Percentiles rank a stretch among this genome's conserved stretches.
Conservation (phyloP, 2,888 invertebrate genomes). For the Meliscaeva auricollis region DNA sequence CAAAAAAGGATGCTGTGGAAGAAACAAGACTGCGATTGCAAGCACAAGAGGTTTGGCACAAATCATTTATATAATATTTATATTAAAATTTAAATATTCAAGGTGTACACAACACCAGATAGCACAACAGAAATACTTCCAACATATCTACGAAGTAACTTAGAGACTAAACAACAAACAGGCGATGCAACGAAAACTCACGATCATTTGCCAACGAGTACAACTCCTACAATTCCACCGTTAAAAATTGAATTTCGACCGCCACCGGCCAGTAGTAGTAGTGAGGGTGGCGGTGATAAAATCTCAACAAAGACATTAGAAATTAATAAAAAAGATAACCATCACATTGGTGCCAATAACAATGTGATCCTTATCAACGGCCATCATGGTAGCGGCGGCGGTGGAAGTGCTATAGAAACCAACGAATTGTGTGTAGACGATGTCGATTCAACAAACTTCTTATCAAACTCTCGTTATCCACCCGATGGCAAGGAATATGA, state of each 20-base stretch:
- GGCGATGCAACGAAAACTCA: slow-evolving; percentile 66
- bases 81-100: neutral
- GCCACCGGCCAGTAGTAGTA: slow-evolving; percentile 14
- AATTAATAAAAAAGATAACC: slow-evolving; percentile 71
- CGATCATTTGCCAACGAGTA: slow-evolving; percentile 67
- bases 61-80: neutral
- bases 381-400: slow-evolving; percentile 54
- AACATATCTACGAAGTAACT: slow-evolving; percentile 75
- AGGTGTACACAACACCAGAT: slow-evolving; percentile 81
- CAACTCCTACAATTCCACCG: slow-evolving; percentile 61
- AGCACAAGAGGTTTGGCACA: slow-evolving; percentile 85
- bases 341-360: slow-evolving; percentile 77
- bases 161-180: slow-evolving; percentile 62
- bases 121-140: slow-evolving; percentile 79
- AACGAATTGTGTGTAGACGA: slow-evolving; percentile 78
- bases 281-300: slow-evolving; percentile 53
- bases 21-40: slow-evolving; percentile 92
- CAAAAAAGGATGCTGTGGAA: slow-evolving; percentile 97
- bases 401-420: slow-evolving; percentile 33
- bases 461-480: slow-evolving; percentile 84
- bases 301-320: slow-evolving; percentile 66
- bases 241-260: slow-evolving; percentile 60
- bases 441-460: slow-evolving; percentile 78
- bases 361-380: slow-evolving; percentile 65
- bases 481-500: slow-evolving; percentile 94